Evolutionary conservation across 2,797 vertebrate genomes (phyloP), one percentile per base, ranked within the genome.

Genomic region (Phrynocephalus guinanensis): DNA sequence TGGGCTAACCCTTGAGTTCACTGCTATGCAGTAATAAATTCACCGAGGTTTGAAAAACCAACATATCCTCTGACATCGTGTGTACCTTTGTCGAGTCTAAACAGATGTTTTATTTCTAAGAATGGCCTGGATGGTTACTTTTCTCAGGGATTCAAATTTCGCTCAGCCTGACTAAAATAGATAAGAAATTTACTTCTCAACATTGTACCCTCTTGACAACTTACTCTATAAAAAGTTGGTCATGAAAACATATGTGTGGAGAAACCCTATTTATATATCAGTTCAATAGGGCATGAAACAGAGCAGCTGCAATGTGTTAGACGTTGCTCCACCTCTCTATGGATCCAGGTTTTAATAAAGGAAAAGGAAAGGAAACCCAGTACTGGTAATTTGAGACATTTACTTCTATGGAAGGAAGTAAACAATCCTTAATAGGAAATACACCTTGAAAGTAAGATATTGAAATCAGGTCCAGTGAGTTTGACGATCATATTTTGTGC

Each of bases 381-480:
- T 18, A 79, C 50, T 71, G 52, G 13, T 86, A 66, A 24, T 87
- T 87, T 28, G 22, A 67, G 24, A 22, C 38, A 44, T 73, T 86
- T 10, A 24, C 26, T 73, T 81, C 26, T 38, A 44, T 38, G 22
- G 18, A 48, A 50, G 56, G 22, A 30, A 82, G 9, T 71, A 66
- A 82, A 30, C 30, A 72, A 1, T 81, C 26, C 18, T 86, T 81
- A 38, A 50, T 52, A 78, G 13, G 28, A 70, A 82, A 67, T 9
- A 16, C 44, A 83, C 6, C 52, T 82, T n/a, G 48, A 28, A 30
- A 52, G 9, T 24, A 66, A 60, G 38, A 26, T 75, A 13, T 28
- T 87, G 66, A 82, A 82, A 73, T 33, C 33, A 73, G 60, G 28
- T 26, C 78, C 71, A 73, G 72, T 60, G 26, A 86, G 60, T 72